Evolutionary conservation across 2,888 invertebrate species (phyloP), one percentile per base, ranked within the genome.

Genomic region (Hirtodrosophila alboralis): DNA sequence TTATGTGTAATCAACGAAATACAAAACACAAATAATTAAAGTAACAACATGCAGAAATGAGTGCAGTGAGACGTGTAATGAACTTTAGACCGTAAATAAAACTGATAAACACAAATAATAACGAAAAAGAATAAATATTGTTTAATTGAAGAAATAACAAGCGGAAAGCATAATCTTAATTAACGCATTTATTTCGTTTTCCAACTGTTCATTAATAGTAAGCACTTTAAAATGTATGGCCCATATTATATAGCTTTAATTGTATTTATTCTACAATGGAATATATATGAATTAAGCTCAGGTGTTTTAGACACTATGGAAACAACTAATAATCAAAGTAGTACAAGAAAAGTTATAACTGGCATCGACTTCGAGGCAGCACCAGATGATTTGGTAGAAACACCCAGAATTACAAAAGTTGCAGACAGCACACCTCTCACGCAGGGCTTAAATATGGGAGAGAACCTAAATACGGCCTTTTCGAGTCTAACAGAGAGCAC

Each of bases 191-290:
- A n/a, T n/a, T 21, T 21, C 18, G 1, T 27, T 10, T 37, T 23
- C 6, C 8, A 18, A n/a, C 10, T 6, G 16, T 10, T 28, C 13
- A 21, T 18, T 6, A 47, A 30, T 14, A 36, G 5, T 13, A 44
- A 18, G 8, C 12, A 51, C 27, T 14, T 4, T 14, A 70, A 67
- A 51, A 69, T 80, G 68, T 54, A n/a, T n/a, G n/a, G n/a, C n/a
- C n/a, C n/a, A n/a, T 16, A 31, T 62, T n/a, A 12, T 59, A 13
- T 34, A 68, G 6, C 67, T 34, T 5, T 73, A 21, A 31, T 78
- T 36, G 14, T 69, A 12, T 13, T 76, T 4, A 52, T 86, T 45
- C 26, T 86, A 10, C 62, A 64, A 28, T 44, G 68, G n/a, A 71
- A 70, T 57, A 41, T 41, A 7, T 23, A 23, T 6, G 34, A 43